phyloP scores from a whole-genome alignment of 2,888 invertebrate species.

The Rhopalosiphum nymphaeae region DNA sequence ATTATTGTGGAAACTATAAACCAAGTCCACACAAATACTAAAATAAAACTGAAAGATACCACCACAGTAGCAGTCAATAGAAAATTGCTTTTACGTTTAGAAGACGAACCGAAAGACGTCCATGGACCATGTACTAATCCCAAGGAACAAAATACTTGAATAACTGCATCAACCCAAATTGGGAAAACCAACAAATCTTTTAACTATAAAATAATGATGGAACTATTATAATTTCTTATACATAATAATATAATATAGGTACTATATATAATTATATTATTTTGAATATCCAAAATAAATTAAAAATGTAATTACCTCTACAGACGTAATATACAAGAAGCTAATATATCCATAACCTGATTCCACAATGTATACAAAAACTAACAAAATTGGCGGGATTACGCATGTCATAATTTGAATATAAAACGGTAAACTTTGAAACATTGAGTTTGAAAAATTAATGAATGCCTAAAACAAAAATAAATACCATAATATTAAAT shows the following conservation, averaged over 20 bases:
- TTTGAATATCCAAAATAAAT: not conserved
- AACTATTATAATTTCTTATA: not conserved
- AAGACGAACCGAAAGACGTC: conserved; percentile 52
- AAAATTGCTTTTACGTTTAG: conserved; percentile 52
- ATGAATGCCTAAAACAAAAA: conserved; percentile 2
- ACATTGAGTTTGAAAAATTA: not conserved
- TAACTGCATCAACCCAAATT: conserved; percentile 55
- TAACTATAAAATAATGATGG: not conserved
- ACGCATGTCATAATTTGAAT: not conserved
- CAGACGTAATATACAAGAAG: conserved; percentile 54
- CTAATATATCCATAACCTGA: conserved; percentile 57
- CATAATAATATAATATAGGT: not conserved
- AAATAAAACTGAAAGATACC: conserved; percentile 44
- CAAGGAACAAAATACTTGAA: conserved; percentile 54
- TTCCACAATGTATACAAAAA: conserved; percentile 26
- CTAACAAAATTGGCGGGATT: conserved; percentile 12
- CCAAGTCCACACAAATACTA: conserved; percentile 57
- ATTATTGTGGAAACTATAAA: conserved; percentile 54
- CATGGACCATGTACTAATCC: conserved; percentile 50
- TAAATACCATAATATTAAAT: not conserved
- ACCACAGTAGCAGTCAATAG: conserved; percentile 48
- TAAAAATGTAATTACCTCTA: conserved; percentile 36
- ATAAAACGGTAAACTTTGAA: conserved; percentile 29
- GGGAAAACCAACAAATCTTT: conserved; percentile 47
- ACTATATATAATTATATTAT: not conserved